Evolutionary conservation across 2,797 vertebrate species (phyloP), one percentile per base, ranked within the genome.

Genomic region (Onychomys arenicola): DNA sequence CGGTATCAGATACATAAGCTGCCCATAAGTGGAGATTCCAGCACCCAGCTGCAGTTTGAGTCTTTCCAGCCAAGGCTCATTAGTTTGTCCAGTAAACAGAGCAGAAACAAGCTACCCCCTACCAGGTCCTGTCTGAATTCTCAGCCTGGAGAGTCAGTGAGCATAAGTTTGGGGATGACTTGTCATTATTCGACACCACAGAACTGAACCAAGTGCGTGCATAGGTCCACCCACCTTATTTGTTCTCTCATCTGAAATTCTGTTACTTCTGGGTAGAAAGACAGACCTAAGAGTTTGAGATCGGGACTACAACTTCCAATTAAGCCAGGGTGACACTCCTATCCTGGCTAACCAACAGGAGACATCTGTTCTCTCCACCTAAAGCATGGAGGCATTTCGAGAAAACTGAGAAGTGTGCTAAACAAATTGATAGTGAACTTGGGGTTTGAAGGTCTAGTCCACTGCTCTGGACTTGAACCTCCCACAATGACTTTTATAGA

Each of bases 341-440:
- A 16, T n/a, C 61, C 43, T 75, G 25, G 84, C 19, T 29, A 67
- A 40, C 59, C 61, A 71, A 61, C 65, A 43, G 67, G 23, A 95
- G 13, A 61, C 3, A n/a, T 25, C 81, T 67, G 25, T 2, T 43
- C 69, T 88, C n/a, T 67, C 23, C 87, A 84, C 59, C 52, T 77
- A 46, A 34, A 81, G 37, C 61, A 23, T 2, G 13, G 25, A 17
- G 49, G 90, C 80, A 23, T 32, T 43, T 3, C 65, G 69, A 84
- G 52, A 75, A 37, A 91, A 71, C 34, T 29, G 73, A 88, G 34
- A 80, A 63, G n/a, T 2, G 2, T 43, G 16, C 57, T 63, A 81
- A 96, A 76, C 32, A 96, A 96, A 96, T 93, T 29, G 14, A 67
- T 40, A 29, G 46, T 77, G 94, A 97, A 73, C 77, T 73, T 91